Conservation (phyloP, 1,140 invertebrate genomes). For the Bombus superbus region DNA sequence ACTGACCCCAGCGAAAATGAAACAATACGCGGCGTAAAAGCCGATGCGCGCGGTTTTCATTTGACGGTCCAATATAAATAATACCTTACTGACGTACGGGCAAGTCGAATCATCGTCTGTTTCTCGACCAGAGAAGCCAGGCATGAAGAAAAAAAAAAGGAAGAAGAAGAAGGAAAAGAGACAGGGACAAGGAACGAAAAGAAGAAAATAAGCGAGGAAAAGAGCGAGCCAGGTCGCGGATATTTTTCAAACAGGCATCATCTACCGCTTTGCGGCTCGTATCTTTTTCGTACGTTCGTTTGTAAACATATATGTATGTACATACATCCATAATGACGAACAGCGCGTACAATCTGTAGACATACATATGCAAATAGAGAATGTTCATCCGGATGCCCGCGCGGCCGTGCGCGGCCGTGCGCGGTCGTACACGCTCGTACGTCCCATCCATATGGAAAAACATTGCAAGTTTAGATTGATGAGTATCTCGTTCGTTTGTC, state of each 20-base stretch:
- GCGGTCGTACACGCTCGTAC: no score
- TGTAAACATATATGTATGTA: slow-evolving; percentile 15
- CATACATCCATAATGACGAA: slow-evolving; percentile 9
- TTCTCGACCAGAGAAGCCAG: neutral
- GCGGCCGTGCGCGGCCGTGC: no score
- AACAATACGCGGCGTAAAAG: neutral
- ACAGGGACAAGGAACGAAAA: neutral
- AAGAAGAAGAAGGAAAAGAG: rapidly evolving
- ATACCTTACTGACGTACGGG: neutral
- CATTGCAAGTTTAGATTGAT: neutral
- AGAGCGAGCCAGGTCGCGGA: neutral
- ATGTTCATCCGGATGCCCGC: neutral
- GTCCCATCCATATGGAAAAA: neutral
- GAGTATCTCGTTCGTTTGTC: neutral
- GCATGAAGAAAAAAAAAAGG: neutral
- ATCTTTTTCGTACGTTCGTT: slow-evolving; percentile 36
- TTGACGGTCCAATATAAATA: slow-evolving; percentile 40
- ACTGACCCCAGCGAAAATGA: neutral
- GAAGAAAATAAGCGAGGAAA: neutral
- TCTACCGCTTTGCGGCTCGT: neutral
- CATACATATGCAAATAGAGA: slow-evolving; percentile 28
- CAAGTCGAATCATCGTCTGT: neutral
- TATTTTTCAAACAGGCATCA: slow-evolving; percentile 20
- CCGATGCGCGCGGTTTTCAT: neutral
- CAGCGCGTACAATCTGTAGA: slow-evolving; percentile 15